A percentile compares a stretch with the other conserved stretches of the same genome.
Conservation (phyloP, 1,140 invertebrate species). For the Periplaneta americana region DNA sequence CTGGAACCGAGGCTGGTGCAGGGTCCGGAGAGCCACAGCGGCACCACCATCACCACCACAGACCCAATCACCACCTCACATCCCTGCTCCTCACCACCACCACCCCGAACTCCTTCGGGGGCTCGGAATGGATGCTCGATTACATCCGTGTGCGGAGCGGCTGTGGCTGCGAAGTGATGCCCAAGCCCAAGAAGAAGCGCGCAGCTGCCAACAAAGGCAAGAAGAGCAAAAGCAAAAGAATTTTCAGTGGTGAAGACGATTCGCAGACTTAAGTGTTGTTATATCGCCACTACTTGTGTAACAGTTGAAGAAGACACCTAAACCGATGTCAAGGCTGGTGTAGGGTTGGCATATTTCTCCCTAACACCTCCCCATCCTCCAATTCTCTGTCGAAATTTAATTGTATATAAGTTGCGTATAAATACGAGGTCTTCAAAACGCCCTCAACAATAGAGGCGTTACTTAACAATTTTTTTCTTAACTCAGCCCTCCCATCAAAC, state of each 20-base stretch:
- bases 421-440: neutral
- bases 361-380: too few relatives aligned
- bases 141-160: slow-evolving; percentile 77
- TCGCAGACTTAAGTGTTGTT: neutral
- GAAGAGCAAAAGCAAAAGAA: neutral
- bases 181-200: slow-evolving; percentile 12
- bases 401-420: neutral
- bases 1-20: slow-evolving; percentile 24
- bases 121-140: slow-evolving; percentile 57
- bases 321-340: too few relatives aligned
- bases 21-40: slow-evolving; percentile 30
- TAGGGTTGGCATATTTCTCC: too few relatives aligned
- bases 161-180: slow-evolving; percentile 61
- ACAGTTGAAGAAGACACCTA: neutral
- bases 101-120: slow-evolving; percentile 13
- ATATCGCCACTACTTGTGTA: neutral
- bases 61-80: slow-evolving; percentile 39
- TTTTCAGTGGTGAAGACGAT: neutral
- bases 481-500: too few relatives aligned
- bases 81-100: slow-evolving; percentile 45
- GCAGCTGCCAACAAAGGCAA: neutral
- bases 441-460: neutral
- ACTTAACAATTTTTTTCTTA: too few relatives aligned
- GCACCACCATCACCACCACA: slow-evolving; percentile 29
- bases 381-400: neutral